These are phyloP conservation scores for Cotesia glomerata DNA, from an alignment of 1,140 invertebrate genomes.

Conservation along the genomic window DNA sequence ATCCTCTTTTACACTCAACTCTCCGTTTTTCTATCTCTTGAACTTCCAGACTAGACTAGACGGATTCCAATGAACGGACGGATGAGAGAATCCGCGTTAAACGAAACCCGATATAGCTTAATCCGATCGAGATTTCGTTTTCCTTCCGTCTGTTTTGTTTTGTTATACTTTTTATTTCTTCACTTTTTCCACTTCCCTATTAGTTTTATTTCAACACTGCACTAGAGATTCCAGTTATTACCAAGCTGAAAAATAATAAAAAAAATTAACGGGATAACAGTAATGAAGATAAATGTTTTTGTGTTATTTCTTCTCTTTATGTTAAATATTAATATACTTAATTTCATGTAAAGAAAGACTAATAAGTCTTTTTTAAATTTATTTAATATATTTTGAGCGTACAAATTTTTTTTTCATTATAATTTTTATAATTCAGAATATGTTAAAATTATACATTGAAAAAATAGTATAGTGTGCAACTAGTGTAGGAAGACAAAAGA, in stretches of 20 bases:
- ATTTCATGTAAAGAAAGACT: too few species aligned
- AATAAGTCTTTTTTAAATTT: too few species aligned
- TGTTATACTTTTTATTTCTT: neutral
- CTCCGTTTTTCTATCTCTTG: neutral
- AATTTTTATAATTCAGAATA: too few species aligned
- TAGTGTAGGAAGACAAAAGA: too few species aligned
- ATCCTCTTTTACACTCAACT: too few species aligned
- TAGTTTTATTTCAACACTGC: neutral
- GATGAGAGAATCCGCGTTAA: slow-evolving; percentile 19
- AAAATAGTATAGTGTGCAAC: too few species aligned
- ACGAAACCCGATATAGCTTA: slow-evolving; percentile 23
- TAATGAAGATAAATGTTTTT: neutral
- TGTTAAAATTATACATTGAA: too few species aligned
- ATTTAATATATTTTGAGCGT: too few species aligned
- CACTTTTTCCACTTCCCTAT: neutral
- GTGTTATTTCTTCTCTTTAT: neutral
- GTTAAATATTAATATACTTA: neutral
- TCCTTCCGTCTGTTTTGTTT: neutral
- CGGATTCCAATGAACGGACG: slow-evolving; percentile 15
- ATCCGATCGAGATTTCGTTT: slow-evolving; percentile 16
- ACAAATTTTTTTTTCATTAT: too few species aligned
- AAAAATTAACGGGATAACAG: neutral
- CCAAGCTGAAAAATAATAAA: neutral
- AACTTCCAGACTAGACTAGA: slow-evolving; percentile 2
- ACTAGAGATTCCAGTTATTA: neutral